Percentiles rank a stretch among this genome's conserved stretches.
phyloP scores from a whole-genome alignment of 2,888 invertebrate species.

The Caenorhabditis imperialis region DNA sequence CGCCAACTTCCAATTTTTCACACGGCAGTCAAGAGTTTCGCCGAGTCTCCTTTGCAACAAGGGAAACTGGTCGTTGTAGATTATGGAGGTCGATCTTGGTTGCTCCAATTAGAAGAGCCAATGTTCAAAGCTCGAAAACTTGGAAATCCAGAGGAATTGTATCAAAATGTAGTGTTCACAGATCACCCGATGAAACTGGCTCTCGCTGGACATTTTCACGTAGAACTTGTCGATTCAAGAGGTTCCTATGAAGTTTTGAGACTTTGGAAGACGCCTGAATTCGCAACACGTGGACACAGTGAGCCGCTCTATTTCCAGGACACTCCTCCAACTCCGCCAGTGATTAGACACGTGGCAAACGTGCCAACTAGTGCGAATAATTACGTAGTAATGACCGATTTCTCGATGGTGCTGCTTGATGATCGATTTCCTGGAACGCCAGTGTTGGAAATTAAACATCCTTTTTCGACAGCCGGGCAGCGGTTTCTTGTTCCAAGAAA shows the following conservation, averaged over 20 bases:
- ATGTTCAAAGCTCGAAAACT: slow-evolving; percentile 2
- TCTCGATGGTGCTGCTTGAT: slow-evolving; percentile 56
- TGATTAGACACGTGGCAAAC: slow-evolving; percentile 33
- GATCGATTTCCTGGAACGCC: slow-evolving; percentile 56
- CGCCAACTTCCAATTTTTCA: slow-evolving; percentile 24
- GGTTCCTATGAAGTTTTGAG: slow-evolving; percentile 2
- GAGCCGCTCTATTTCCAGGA: slow-evolving; percentile 32
- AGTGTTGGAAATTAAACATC: slow-evolving; percentile 45
- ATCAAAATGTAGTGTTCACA: slow-evolving; percentile 16
- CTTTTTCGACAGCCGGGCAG: slow-evolving; percentile 44
- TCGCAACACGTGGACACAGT: background rate
- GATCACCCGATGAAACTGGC: slow-evolving; percentile 40
- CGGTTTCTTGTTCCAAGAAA: slow-evolving; percentile 7
- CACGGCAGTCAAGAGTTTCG: slow-evolving; percentile 32
- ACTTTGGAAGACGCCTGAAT: slow-evolving; percentile 20
- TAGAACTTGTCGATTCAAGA: slow-evolving; percentile 22
- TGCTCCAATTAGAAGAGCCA: background rate
- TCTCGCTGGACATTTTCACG: slow-evolving; percentile 10
- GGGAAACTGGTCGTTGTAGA: slow-evolving; percentile 46
- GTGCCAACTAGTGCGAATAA: slow-evolving; percentile 28
- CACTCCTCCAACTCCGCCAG: slow-evolving; percentile 3
- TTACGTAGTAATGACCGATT: slow-evolving; percentile 50
- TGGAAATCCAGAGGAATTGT: slow-evolving; percentile 18
- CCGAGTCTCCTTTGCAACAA: slow-evolving; percentile 33
- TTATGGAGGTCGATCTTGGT: slow-evolving; percentile 43